Evolutionary conservation across 2,113 vertebrate species (phyloP).

Genomic region (Lepus europaeus): DNA sequence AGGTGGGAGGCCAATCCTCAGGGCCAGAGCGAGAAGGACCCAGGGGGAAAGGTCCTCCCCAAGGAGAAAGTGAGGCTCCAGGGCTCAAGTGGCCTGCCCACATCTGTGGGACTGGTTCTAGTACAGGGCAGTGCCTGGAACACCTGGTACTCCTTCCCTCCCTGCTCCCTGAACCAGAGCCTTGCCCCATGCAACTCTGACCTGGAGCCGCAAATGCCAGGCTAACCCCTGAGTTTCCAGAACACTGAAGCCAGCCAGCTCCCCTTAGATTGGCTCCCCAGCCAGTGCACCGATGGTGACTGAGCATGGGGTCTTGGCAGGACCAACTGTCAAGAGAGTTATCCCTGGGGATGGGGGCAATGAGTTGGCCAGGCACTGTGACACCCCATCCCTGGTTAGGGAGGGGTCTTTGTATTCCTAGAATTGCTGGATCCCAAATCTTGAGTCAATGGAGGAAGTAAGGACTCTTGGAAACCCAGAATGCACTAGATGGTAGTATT

Average conservation of each 20-base stretch:
- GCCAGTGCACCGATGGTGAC: neutral
- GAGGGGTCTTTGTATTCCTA: neutral
- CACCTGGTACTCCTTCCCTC: conserved; percentile 46
- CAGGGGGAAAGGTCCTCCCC: neutral
- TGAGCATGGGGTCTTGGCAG: neutral
- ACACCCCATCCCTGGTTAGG: neutral
- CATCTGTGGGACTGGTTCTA: conserved; percentile 45
- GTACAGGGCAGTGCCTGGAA: conserved; percentile 45
- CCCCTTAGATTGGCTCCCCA: neutral
- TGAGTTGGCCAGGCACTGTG: neutral
- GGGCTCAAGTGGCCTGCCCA: neutral
- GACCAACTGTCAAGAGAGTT: neutral
- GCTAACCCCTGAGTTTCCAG: conserved; percentile 69
- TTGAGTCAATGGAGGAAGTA: neutral
- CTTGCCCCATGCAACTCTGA: conserved; percentile 51
- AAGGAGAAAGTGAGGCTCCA: conserved; percentile 36
- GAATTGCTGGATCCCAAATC: neutral
- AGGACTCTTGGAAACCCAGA: neutral
- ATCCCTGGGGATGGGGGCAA: neutral
- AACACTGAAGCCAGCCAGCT: neutral
- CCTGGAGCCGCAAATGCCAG: conserved; percentile 38
- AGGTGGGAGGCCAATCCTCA: neutral
- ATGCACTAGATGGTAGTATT: neutral
- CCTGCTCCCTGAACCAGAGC: conserved; percentile 46
- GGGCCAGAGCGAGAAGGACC: neutral